A percentile compares a stretch with the other conserved stretches of the same genome.
Evolutionary conservation across 2,888 invertebrate species (phyloP).

Genomic region (Xylocampa areola): DNA sequence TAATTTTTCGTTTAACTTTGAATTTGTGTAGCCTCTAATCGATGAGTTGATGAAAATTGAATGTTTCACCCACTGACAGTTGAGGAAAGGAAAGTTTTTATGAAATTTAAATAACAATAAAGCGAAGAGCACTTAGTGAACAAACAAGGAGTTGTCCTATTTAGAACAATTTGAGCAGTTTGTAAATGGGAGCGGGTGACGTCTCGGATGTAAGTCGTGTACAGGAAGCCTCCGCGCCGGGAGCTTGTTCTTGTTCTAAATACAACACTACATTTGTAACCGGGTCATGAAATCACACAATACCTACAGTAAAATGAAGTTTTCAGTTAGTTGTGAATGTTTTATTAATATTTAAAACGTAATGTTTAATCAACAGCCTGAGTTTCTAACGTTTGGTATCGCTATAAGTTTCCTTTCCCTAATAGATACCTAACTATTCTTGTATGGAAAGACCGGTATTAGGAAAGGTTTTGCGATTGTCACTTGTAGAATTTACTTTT

Average conservation of each 20-base stretch:
- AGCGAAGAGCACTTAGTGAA: constrained; percentile 33
- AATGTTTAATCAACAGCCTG: no score
- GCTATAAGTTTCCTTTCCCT: no score
- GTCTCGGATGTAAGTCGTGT: constrained; percentile 43
- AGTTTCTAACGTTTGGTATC: no score
- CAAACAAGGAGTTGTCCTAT: constrained; percentile 31
- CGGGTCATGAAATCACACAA: constrained; percentile 27
- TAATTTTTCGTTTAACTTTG: constrained; percentile 75
- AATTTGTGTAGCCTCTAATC: constrained; percentile 71
- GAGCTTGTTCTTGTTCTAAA: constrained; percentile 23
- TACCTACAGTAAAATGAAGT: constrained; percentile 11
- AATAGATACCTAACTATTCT: no score
- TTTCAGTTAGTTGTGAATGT: constrained; percentile 11
- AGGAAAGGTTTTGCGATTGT: no score
- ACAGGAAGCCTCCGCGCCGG: constrained; percentile 34
- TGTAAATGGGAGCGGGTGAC: constrained; percentile 24
- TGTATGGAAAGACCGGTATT: no score
- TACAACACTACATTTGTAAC: constrained; percentile 35
- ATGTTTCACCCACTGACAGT: constrained; percentile 55
- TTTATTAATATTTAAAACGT: no score
- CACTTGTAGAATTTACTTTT: no score
- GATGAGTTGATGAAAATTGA: constrained; percentile 64
- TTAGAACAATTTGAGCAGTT: constrained; percentile 37
- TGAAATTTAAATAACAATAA: constrained; percentile 48
- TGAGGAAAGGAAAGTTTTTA: constrained; percentile 27